phyloP scores from a whole-genome alignment of 2,113 vertebrate genomes.

The Podarcis raffonei region DNA sequence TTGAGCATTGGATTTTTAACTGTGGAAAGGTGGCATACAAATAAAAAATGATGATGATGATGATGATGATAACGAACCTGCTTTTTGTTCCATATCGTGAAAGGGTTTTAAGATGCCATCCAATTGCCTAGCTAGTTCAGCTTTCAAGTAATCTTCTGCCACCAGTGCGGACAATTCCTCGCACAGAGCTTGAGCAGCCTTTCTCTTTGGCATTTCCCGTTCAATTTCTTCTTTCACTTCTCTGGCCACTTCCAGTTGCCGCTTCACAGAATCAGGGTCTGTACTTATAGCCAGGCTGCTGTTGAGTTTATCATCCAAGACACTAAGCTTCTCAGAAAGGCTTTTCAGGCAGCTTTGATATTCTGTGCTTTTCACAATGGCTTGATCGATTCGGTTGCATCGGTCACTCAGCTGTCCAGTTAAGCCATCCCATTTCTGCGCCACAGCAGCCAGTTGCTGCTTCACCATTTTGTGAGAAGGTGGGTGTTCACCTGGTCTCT shows the following conservation, averaged over 20 bases:
- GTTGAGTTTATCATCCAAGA: conserved; percentile 83
- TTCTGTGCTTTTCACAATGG: conserved; percentile 85
- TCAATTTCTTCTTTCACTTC: conserved; percentile 83
- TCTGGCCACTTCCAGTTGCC: conserved; percentile 86
- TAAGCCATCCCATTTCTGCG: conserved; percentile 89
- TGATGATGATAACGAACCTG: conserved; percentile 81
- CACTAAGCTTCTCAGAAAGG: conserved; percentile 78
- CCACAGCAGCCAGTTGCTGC: conserved; percentile 82
- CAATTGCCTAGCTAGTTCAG: conserved; percentile 89
- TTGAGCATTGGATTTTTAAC: too few relatives aligned
- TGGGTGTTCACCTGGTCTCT: conserved; percentile 78
- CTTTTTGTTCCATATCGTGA: conserved; percentile 91
- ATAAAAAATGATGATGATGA: too few relatives aligned
- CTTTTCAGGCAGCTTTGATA: conserved; percentile 87
- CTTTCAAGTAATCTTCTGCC: conserved; percentile 93
- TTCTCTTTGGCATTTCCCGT: conserved; percentile 84
- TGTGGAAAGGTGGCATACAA: too few relatives aligned
- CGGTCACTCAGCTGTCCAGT: conserved; percentile 87
- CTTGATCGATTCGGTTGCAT: conserved; percentile 87
- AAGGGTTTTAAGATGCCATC: conserved; percentile 88
- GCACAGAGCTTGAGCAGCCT: conserved; percentile 82
- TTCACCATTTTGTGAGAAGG: conserved; percentile 76
- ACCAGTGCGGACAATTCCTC: conserved; percentile 87
- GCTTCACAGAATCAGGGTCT: conserved; percentile 87
- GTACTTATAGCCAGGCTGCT: conserved; percentile 81